Evolutionary conservation across 2,888 invertebrate species (phyloP).

Genomic region (Zele albiditarsus): DNA sequence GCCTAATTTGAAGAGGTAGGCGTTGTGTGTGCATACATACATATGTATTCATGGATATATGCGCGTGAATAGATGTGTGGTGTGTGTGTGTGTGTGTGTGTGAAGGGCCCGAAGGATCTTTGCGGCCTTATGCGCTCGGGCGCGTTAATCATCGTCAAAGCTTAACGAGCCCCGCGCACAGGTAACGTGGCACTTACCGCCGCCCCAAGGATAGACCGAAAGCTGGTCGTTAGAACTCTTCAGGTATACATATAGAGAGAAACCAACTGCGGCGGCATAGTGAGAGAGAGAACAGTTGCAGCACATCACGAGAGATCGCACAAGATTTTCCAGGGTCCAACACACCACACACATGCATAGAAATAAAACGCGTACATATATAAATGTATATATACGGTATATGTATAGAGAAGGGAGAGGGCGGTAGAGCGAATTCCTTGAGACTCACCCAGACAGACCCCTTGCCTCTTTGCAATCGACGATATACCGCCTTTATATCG

Average conservation of each 20-base stretch:
- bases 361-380: not conserved
- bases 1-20: constrained; percentile 34
- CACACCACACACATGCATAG: not conserved
- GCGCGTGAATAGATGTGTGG: not conserved
- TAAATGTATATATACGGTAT: not conserved
- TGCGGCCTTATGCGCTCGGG: constrained; percentile 26
- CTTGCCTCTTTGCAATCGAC: constrained; percentile 35
- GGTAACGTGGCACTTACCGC: constrained; percentile 41
- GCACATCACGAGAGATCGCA: constrained; percentile 20
- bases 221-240: constrained; percentile 41
- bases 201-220: constrained; percentile 40
- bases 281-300: not conserved
- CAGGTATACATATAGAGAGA: constrained; percentile 35
- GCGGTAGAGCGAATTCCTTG: constrained; percentile 34
- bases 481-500: constrained; percentile 39
- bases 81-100: not conserved
- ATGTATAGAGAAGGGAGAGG: not conserved
- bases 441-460: constrained; percentile 33
- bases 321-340: constrained; percentile 31
- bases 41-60: too few species aligned
- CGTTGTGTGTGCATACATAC: constrained; percentile 10
- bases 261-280: constrained; percentile 19
- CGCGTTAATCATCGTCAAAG: constrained; percentile 45
- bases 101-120: constrained; percentile 8
- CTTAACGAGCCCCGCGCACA: constrained; percentile 38